Evolutionary conservation across 2,113 vertebrate genomes (phyloP).

Genomic region (Ceyx margarethae): DNA sequence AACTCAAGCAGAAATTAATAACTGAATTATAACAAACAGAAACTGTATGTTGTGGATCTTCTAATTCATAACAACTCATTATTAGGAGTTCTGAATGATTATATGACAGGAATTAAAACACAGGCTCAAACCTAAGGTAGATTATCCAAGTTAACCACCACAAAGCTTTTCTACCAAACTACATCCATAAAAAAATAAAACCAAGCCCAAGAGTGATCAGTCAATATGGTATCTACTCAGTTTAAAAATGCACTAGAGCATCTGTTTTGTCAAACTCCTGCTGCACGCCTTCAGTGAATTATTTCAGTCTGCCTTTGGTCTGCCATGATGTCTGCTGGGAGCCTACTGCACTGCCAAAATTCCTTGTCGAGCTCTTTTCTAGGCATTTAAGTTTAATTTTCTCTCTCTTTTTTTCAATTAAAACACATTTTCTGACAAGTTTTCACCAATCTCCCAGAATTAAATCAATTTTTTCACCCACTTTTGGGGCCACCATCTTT

Average conservation of each 20-base stretch:
- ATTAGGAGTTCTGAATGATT: background rate
- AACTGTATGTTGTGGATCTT: accelerated
- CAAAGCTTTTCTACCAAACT: background rate
- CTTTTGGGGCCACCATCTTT: constrained; percentile 27
- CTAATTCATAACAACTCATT: background rate
- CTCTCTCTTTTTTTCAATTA: background rate
- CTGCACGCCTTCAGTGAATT: background rate
- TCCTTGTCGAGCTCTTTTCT: background rate
- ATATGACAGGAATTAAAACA: background rate
- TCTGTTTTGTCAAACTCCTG: constrained; percentile 17
- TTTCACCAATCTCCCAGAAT: constrained; percentile 30
- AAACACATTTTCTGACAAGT: background rate
- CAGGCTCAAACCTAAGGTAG: background rate
- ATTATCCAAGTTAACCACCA: background rate
- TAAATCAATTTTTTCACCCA: background rate
- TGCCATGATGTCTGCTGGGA: constrained; percentile 1
- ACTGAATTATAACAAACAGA: accelerated
- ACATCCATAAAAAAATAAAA: background rate
- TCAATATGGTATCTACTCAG: background rate
- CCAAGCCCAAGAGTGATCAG: background rate
- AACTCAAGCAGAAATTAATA: background rate
- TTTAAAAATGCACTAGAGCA: constrained; percentile 30
- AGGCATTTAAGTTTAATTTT: background rate
- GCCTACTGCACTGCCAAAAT: background rate
- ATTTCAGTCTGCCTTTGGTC: background rate